Percentiles rank a stretch among this genome's conserved stretches.
Evolutionary conservation across 2,888 invertebrate genomes (phyloP).

Genomic region (Nemotelus nigrinus): DNA sequence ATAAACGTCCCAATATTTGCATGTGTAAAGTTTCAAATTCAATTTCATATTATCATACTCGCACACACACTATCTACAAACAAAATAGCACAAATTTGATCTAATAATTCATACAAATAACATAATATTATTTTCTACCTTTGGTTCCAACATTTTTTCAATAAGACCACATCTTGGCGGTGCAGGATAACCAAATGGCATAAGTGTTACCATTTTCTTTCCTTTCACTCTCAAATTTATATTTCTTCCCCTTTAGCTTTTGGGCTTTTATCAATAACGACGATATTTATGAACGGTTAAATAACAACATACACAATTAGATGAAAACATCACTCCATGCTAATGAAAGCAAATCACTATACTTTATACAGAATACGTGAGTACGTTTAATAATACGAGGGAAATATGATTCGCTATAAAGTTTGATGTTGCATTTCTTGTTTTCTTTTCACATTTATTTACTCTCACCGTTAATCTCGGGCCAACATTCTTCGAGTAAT

Average conservation of each 20-base stretch:
- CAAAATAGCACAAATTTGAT: neutral
- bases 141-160: constrained; percentile 66
- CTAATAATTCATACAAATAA: neutral
- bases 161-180: constrained; percentile 65
- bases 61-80: neutral
- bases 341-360: neutral
- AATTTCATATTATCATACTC: too few species aligned
- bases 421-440: neutral
- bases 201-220: constrained; percentile 61
- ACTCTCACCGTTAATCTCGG: neutral
- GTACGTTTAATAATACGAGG: too few species aligned
- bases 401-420: too few species aligned
- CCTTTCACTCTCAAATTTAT: neutral
- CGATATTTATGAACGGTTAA: neutral
- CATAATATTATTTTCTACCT: constrained; percentile 57
- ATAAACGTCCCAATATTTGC: too few species aligned
- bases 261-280: neutral
- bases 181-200: constrained; percentile 65
- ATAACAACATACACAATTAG: neutral
- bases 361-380: too few species aligned
- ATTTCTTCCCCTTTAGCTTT: constrained; percentile 18
- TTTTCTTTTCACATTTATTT: constrained; percentile 1
- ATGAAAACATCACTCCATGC: constrained; percentile 29
- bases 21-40: too few species aligned
- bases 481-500: neutral